Evolutionary conservation across 1,140 invertebrate species (phyloP), one percentile per base, ranked within the genome.

Genomic region (Thaumatotibia leucotreta): DNA sequence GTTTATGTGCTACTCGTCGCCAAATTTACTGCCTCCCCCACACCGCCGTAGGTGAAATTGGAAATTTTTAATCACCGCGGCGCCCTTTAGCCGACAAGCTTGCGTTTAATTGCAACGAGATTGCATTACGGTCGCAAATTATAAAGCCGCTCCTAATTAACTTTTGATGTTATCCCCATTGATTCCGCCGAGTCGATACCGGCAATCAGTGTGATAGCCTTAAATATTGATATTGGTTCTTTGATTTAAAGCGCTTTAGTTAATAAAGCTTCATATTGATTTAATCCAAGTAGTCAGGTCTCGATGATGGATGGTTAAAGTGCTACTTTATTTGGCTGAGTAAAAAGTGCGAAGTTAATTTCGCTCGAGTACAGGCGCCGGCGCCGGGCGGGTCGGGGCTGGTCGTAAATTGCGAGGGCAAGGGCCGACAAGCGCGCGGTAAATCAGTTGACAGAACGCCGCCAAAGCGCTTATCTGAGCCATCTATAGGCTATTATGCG

Each of bases 401-500:
- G 71, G 73, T 77, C 82, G 83, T 87, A 84, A 87, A 87, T 87
- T 84, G 84, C 83, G 63, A 79, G 61, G 65, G 70, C 68, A 79
- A 77, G 76, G 77, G 67, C 83, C 80, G 75, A 85, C 83, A 84
- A 86, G 80, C 78, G 75, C 68, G 68, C 70, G 63, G 79, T 84
- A 82, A 88, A 86, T 86, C 82, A 82, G 83, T 82, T 82, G 86
- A 88, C 86, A 85, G 80, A 66, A 33, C 64, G 17, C 63, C 67
- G 71, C 49, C 67, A 67, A 70, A 68, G 73, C 66, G 67, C 79
- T 83, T 88, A 89, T 89, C 86, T 77, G 61, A 65, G 73, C 72
- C 84, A 89, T 89, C 86, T 86, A 83, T 63, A 85, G 76, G 76
- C 83, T 83, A 86, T 89, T 89, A 89, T 84, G 83, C 81, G 77